phyloP scores from a whole-genome alignment of 2,888 invertebrate species.

The Drosophila koepferae region DNA sequence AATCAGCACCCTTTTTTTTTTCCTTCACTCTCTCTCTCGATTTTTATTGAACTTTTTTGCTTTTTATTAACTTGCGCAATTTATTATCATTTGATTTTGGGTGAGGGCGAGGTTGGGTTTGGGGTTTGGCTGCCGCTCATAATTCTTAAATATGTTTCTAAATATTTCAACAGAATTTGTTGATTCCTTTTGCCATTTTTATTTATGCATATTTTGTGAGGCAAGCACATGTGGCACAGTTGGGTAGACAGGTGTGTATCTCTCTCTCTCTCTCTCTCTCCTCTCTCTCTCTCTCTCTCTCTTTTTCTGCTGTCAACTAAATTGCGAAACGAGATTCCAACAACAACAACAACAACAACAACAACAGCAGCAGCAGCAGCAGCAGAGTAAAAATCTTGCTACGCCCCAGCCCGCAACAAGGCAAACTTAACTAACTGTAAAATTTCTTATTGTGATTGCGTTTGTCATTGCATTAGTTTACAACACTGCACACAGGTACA shows the following conservation, averaged over 20 bases:
- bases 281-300: not conserved
- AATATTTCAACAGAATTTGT: constrained; percentile 44
- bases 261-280: not conserved
- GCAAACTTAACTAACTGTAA: constrained; percentile 80
- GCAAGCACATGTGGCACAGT: constrained; percentile 13
- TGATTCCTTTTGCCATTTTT: constrained; percentile 20
- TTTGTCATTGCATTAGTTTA: constrained; percentile 81
- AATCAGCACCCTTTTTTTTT: constrained; percentile 68
- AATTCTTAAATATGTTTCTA: constrained; percentile 60
- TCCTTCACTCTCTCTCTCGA: constrained; percentile 1
- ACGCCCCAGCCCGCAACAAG: constrained; percentile 62
- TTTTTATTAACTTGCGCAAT: constrained; percentile 76
- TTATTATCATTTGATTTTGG: constrained; percentile 39
- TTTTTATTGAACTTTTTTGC: constrained; percentile 78
- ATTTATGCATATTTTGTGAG: constrained; percentile 65
- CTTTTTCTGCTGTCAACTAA: constrained; percentile 38
- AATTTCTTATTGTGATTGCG: constrained; percentile 81
- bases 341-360: constrained; percentile 17
- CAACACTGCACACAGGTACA: constrained; percentile 71
- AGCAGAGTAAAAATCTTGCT: constrained; percentile 28
- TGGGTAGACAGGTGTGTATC: constrained; percentile 1
- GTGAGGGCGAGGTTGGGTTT: too few relatives aligned
- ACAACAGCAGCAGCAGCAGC: not conserved
- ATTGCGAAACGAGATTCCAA: constrained; percentile 52
- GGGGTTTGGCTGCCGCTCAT: constrained; percentile 23